Conservation (phyloP, 2,888 invertebrate genomes). For the Leptothorax acervorum region DNA sequence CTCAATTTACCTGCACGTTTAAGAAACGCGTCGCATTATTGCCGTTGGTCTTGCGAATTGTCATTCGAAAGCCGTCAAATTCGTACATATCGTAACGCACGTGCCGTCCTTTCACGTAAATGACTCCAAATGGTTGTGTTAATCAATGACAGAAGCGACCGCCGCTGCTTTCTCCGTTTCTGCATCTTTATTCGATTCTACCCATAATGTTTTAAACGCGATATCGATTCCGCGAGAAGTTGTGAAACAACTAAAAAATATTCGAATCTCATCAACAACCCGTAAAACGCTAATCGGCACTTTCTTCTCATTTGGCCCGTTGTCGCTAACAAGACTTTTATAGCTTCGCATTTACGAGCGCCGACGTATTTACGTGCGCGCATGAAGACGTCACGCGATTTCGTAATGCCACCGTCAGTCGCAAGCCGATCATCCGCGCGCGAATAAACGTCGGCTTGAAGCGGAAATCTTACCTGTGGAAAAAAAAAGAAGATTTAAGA, state of each 20-base stretch:
- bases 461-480: neutral
- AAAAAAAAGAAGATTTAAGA: neutral
- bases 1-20: conserved; percentile 1
- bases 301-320: conserved; percentile 8
- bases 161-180: neutral
- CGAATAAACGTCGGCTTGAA: neutral
- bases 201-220: neutral
- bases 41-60: neutral
- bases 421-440: conserved; percentile 15
- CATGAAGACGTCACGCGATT: conserved; percentile 18
- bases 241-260: neutral
- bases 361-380: conserved; percentile 8
- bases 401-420: conserved; percentile 3
- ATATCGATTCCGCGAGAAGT: neutral
- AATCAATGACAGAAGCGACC: conserved; percentile 19
- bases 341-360: conserved; percentile 18
- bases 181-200: neutral
- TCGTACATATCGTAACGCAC: neutral
- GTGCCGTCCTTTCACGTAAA: conserved; percentile 8
- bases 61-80: conserved; percentile 5
- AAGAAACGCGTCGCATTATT: conserved; percentile 14
- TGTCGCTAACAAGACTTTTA: conserved; percentile 36
- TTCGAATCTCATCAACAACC: neutral
- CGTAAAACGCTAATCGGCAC: conserved; percentile 31
- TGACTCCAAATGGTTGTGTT: neutral